Evolutionary conservation across 1,140 invertebrate genomes (phyloP).

Genomic region (Calosoma granatense): DNA sequence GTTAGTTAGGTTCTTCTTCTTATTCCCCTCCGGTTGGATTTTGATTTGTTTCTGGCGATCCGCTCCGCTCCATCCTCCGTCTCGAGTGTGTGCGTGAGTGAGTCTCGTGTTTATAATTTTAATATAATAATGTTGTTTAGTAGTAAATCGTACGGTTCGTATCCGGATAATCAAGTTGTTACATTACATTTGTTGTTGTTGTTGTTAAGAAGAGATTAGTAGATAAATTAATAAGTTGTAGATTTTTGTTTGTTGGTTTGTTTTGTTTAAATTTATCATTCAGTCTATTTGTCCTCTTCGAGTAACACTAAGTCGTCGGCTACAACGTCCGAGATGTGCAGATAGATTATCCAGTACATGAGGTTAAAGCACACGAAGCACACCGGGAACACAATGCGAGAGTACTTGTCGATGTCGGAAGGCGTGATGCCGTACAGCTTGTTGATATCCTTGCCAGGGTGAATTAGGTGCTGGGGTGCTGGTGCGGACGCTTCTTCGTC

Average conservation of each 20-base stretch:
- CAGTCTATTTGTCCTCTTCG: conserved; percentile 62
- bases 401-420: conserved; percentile 95
- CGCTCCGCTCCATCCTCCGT: neutral
- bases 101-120: no score
- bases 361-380: conserved; percentile 96
- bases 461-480: conserved; percentile 62
- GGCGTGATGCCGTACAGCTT: conserved; percentile 84
- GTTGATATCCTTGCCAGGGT: conserved; percentile 59
- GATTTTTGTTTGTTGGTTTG: no score
- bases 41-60: neutral
- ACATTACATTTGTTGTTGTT: neutral
- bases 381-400: conserved; percentile 89
- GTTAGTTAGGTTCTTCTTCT: no score
- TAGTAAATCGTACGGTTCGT: no score
- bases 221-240: no score
- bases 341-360: conserved; percentile 96
- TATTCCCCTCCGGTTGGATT: no score
- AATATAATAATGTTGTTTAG: no score
- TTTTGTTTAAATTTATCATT: no score
- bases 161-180: no score
- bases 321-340: conserved; percentile 90
- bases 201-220: no score
- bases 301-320: conserved; percentile 83
- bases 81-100: no score
- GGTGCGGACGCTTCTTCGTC: conserved; percentile 56